Conservation (phyloP, 2,888 invertebrate species). For the Tyria jacobaeae region DNA sequence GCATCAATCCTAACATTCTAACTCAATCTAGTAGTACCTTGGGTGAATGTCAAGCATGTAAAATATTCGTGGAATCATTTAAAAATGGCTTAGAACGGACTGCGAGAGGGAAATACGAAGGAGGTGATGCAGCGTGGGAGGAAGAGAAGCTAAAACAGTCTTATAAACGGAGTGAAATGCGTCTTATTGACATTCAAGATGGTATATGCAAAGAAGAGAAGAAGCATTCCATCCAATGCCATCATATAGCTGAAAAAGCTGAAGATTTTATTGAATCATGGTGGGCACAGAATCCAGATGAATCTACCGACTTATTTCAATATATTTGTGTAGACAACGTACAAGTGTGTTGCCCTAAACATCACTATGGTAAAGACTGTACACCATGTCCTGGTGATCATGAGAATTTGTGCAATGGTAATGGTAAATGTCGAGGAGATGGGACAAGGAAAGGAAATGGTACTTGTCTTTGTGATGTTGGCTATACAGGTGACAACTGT, state of each 20-base stretch:
- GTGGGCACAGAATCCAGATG: constrained; percentile 90
- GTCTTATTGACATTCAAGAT: constrained; percentile 97
- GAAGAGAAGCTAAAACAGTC: constrained; percentile 93
- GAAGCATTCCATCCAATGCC: constrained; percentile 92
- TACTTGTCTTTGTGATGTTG: constrained; percentile 93
- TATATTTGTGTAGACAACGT: constrained; percentile 93
- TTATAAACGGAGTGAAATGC: constrained; percentile 95
- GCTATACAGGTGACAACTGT: constrained; percentile 93
- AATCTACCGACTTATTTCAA: constrained; percentile 71
- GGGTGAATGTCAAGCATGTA: constrained; percentile 93
- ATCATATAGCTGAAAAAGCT: constrained; percentile 93
- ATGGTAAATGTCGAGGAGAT: constrained; percentile 93
- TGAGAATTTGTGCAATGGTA: constrained; percentile 91
- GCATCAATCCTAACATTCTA: constrained; percentile 64
- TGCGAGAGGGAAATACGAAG: constrained; percentile 95
- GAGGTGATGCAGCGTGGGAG: constrained; percentile 98
- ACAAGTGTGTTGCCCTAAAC: constrained; percentile 93
- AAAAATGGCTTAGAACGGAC: constrained; percentile 93
- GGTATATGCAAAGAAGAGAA: constrained; percentile 92
- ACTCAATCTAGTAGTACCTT: constrained; percentile 81
- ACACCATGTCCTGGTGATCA: constrained; percentile 92
- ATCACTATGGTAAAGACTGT: constrained; percentile 94
- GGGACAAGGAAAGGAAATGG: constrained; percentile 98
- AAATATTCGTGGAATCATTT: constrained; percentile 91
- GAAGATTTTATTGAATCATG: constrained; percentile 94